phyloP scores from a whole-genome alignment of 2,797 vertebrate species.

The Alectoris magna region DNA sequence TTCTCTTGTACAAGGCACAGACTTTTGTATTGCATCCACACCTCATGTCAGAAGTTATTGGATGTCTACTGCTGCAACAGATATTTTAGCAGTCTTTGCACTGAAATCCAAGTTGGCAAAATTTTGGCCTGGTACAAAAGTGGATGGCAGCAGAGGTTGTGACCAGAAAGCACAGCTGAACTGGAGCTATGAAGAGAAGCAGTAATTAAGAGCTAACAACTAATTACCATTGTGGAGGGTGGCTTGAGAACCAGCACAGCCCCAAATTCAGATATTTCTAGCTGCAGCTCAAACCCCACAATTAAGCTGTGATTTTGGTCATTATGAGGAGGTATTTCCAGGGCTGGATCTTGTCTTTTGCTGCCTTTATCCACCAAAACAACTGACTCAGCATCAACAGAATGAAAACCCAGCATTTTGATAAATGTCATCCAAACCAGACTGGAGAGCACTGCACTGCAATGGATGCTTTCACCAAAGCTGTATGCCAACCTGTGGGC shows the following conservation, averaged over 20 bases:
- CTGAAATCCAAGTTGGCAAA: neutral
- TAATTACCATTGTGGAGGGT: constrained; percentile 8
- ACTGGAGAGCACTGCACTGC: neutral
- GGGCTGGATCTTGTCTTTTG: neutral
- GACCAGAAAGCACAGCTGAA: neutral
- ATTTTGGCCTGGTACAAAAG: neutral
- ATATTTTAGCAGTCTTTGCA: neutral
- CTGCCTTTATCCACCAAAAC: constrained; percentile 29
- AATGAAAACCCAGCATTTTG: constrained; percentile 44
- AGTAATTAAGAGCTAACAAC: constrained; percentile 40
- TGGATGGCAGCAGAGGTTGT: neutral
- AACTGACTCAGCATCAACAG: constrained; percentile 11
- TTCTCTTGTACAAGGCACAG: neutral
- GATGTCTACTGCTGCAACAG: neutral
- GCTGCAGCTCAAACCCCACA: constrained; percentile 59
- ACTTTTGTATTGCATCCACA: neutral
- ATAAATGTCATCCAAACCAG: constrained; percentile 66
- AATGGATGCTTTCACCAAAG: neutral
- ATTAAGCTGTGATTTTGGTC: constrained; percentile 61
- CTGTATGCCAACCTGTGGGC: constrained; percentile 41
- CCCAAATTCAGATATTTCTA: constrained; percentile 58
- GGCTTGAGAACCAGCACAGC: neutral
- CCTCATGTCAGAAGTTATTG: neutral
- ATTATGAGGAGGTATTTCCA: constrained; percentile 55
- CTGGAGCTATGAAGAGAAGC: constrained; percentile 25